These are phyloP conservation scores for Pogonomyrmex californicus DNA, from an alignment of 1,140 invertebrate genomes.

Conservation along the genomic window DNA sequence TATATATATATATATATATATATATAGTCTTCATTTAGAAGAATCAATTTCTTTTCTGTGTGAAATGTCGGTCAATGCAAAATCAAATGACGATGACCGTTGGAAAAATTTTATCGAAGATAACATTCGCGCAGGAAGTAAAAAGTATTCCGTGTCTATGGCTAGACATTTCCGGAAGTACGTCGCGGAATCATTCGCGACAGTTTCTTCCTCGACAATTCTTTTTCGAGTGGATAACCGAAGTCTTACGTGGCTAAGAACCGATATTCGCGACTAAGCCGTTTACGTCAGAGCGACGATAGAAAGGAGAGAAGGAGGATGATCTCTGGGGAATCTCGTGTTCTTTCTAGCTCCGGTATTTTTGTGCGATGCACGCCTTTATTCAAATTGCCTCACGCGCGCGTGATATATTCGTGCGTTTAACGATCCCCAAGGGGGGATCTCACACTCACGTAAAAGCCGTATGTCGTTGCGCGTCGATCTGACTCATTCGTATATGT, in stretches of 20 bases:
- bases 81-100: neutral
- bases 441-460: constrained; percentile 26
- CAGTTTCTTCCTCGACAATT: no score
- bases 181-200: neutral
- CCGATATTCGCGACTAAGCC: neutral
- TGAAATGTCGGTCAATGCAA: neutral
- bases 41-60: no score
- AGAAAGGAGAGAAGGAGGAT: no score
- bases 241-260: no score
- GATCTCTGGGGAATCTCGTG: neutral
- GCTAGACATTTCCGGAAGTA: neutral
- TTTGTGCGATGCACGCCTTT: neutral
- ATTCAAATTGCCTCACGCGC: neutral
- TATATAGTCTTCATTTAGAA: no score
- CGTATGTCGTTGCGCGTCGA: constrained; percentile 17
- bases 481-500: constrained; percentile 17
- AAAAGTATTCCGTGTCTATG: no score
- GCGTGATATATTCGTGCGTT: neutral
- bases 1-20: no score
- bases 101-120: neutral
- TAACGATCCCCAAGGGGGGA: constrained; percentile 11
- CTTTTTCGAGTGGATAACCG: neutral
- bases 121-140: neutral
- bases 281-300: neutral
- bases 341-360: neutral